Conservation (phyloP, 2,113 vertebrate species). For the Periophthalmus modestus region DNA sequence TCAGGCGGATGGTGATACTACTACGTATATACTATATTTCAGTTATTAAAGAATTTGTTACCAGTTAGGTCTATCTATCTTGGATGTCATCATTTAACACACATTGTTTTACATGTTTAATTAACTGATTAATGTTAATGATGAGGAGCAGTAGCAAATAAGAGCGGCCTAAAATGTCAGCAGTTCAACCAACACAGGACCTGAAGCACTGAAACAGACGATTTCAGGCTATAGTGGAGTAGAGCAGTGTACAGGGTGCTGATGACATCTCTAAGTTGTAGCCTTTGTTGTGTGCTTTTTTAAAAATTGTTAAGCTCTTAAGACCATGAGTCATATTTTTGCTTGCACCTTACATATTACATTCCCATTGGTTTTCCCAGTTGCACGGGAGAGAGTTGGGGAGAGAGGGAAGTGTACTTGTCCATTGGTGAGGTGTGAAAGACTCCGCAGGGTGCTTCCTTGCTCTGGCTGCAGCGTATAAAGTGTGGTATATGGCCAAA, state of each 20-base stretch:
- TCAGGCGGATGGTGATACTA: too few relatives aligned
- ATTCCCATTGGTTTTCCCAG: slow-evolving; percentile 30
- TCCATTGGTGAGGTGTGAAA: slow-evolving; percentile 74
- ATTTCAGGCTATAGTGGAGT: background rate
- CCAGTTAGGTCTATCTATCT: too few relatives aligned
- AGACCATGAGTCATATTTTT: background rate
- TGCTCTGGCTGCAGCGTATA: slow-evolving; percentile 67
- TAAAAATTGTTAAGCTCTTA: background rate
- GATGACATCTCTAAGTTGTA: too few relatives aligned
- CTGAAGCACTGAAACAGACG: too few relatives aligned
- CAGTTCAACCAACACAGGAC: too few relatives aligned
- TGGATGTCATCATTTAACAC: too few relatives aligned
- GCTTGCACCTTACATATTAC: background rate
- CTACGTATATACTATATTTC: too few relatives aligned
- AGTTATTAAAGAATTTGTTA: background rate
- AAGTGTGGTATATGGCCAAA: slow-evolving; percentile 76
- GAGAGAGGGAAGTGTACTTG: slow-evolving; percentile 67
- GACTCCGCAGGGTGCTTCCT: slow-evolving; percentile 75
- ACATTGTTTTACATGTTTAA: too few relatives aligned
- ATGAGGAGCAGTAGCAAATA: too few relatives aligned
- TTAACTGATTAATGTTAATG: too few relatives aligned
- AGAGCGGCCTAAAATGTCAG: too few relatives aligned
- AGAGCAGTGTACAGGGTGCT: too few relatives aligned
- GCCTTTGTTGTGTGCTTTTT: background rate
- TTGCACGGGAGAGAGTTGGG: slow-evolving; percentile 24